Evolutionary conservation across 2,888 invertebrate species (phyloP), one percentile per base, ranked within the genome.

Genomic region (Archaeoteleia sp.): DNA sequence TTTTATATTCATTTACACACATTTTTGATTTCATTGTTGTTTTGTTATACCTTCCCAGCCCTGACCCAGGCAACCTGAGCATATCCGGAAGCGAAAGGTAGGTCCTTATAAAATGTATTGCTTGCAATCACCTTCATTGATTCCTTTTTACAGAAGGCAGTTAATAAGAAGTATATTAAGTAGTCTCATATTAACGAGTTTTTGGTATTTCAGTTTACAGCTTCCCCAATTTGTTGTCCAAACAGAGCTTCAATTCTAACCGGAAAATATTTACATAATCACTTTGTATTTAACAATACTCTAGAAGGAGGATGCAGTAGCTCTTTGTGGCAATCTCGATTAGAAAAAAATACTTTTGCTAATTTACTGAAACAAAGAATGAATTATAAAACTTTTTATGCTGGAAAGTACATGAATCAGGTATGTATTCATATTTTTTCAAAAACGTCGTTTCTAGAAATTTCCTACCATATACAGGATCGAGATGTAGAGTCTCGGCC

Each of bases 331-430:
- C 91, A 90, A 75, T 79, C 86, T 8, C 79, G 82, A 2, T 84
- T 88, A 2, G 96, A 97, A 82, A 85, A 85, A 0, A 82, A 87
- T 0, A 91, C 93, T 0, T 91, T 96, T 76, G 93, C 93, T 0
- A 87, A 89, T 0, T 81, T 90, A 30, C 85, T 97, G 23, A 89
- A 92, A 49, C 80, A 87, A 0, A 78, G 85, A 1, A 90, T 89
- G 0, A 87, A 87, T 4, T 97, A 97, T 79, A 88, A 86, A 2
- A 97, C 95, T 0, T 96, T 96, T 82, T 97, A 95, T 83, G 95
- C 94, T 73, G 97, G 97, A 42, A 97, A 97, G 87, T 97, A 97
- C 86, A 87, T 97, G 70, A 97, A 97, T 86, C 89, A 93, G 88
- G 96, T 94, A 42, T 12, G 13, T 34, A 46, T 46, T 29, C 39